Evolutionary conservation across 2,888 invertebrate species (phyloP), one percentile per base, ranked within the genome.

Genomic region (Sphecodes monilicornis): DNA sequence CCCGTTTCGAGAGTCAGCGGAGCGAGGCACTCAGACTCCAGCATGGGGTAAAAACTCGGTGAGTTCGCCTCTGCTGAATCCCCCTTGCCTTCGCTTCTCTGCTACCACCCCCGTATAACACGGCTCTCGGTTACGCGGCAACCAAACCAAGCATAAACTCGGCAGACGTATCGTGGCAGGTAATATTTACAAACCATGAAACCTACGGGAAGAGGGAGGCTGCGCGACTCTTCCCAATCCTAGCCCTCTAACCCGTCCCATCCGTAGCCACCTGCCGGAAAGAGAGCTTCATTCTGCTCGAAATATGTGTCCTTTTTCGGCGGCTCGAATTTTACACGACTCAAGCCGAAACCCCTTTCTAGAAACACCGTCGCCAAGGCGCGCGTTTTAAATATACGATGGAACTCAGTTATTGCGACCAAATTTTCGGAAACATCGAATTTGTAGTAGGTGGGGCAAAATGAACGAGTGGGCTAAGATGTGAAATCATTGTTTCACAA

Each of bases 21-120:
- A 93, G 93, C 94, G 93, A 92, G 90, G 92, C 93, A 93, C 93
- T 93, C 93, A 93, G 93, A 93, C 93, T 93, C 91, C 89, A 91
- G 92, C 93, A 93, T 93, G 91, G 93, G 92, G 92, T 92, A 92
- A 93, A 93, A 93, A 93, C 92, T 93, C 93, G 90, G 93, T 92
- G 92, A 93, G 93, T 92, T 92, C 85, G 91, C 91, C 91, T 83
- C 82, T 64, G 71, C 74, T 78, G 36, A 74, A 60, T 46, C 72
- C 68, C 72, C 50, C 60, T 69, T 36, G 69, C 72, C 68, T 46
- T 64, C 69, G 64, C 75, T 76, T 78, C 70, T 81, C 66, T 66
- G 72, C 80, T 72, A 88, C 89, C 89, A 84, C 87, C 89, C 54
- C 89, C 89, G 89, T 91, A 92, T 91, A 90, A 90, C 88, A 86